phyloP scores from a whole-genome alignment of 64 coral and sea anemone genomes.

The Montipora cactus region DNA sequence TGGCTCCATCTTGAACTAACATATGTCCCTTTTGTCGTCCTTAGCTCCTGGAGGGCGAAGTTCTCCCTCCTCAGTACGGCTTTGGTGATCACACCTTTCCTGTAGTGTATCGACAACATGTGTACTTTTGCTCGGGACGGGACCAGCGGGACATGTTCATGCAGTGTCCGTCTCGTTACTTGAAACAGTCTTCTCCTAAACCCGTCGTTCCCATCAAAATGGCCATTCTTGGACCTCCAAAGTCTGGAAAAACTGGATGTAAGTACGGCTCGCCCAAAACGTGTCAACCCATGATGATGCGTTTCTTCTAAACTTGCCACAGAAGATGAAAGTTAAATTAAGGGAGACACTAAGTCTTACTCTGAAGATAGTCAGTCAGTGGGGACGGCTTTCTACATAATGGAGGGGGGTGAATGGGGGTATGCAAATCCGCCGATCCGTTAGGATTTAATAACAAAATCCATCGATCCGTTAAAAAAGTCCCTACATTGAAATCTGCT shows the following conservation, averaged over 20 bases:
- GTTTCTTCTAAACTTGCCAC: no score
- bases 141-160: slow-evolving; percentile 81
- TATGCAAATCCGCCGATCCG: no score
- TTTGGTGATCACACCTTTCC: slow-evolving; percentile 60
- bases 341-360: no score
- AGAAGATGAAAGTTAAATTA: no score
- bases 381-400: no score
- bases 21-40: background rate
- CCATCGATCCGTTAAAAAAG: no score
- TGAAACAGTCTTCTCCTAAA: slow-evolving; percentile 96
- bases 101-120: slow-evolving; percentile 81
- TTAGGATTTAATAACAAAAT: no score
- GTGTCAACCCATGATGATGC: no score
- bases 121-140: slow-evolving; percentile 92
- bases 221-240: slow-evolving; percentile 96
- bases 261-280: slow-evolving; percentile 25
- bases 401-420: no score
- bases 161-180: slow-evolving; percentile 82
- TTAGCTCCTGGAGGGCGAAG: slow-evolving; percentile 91
- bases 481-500: no score
- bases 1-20: background rate
- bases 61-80: slow-evolving; percentile 87
- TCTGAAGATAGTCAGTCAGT: no score
- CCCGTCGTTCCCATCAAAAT: slow-evolving; percentile 95
- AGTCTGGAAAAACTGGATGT: slow-evolving; percentile 97